Conservation (phyloP, 1,140 invertebrate genomes). For the Cepaea nemoralis region DNA sequence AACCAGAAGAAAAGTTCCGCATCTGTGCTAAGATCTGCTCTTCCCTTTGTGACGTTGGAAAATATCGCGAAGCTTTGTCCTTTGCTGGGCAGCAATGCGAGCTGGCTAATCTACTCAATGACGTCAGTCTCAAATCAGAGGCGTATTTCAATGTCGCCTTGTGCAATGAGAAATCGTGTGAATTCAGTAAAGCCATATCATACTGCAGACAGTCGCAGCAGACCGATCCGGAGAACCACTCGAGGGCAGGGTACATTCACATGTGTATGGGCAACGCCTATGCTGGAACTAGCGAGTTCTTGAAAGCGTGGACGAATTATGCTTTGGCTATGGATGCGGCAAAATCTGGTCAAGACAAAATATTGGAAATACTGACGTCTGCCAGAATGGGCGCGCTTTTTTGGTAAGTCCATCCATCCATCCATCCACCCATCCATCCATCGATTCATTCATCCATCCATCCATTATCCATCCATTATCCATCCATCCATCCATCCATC, state of each 20-base stretch:
- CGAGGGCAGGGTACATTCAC: conserved; percentile 77
- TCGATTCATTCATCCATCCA: too few species aligned
- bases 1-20: conserved; percentile 84
- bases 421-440: too few species aligned
- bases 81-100: conserved; percentile 86
- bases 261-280: conserved; percentile 87
- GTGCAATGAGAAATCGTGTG: conserved; percentile 85
- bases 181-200: conserved; percentile 83
- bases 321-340: conserved; percentile 86
- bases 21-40: conserved; percentile 87
- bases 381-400: conserved; percentile 87
- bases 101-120: conserved; percentile 87
- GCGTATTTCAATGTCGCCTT: conserved; percentile 87
- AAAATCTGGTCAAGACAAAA: conserved; percentile 82
- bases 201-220: conserved; percentile 87
- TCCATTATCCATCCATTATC: too few species aligned
- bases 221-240: conserved; percentile 80
- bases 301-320: conserved; percentile 86
- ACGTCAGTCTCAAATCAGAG: conserved; percentile 85
- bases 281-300: conserved; percentile 86
- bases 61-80: conserved; percentile 83
- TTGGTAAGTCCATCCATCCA: conserved; percentile 70
- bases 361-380: conserved; percentile 83
- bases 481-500: too few species aligned
- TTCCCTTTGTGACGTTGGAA: conserved; percentile 89